Percentiles rank a stretch among this genome's conserved stretches.
These are phyloP conservation scores for Trichacis sp. DNA, from an alignment of 2,888 invertebrate species.

Conservation along the genomic window DNA sequence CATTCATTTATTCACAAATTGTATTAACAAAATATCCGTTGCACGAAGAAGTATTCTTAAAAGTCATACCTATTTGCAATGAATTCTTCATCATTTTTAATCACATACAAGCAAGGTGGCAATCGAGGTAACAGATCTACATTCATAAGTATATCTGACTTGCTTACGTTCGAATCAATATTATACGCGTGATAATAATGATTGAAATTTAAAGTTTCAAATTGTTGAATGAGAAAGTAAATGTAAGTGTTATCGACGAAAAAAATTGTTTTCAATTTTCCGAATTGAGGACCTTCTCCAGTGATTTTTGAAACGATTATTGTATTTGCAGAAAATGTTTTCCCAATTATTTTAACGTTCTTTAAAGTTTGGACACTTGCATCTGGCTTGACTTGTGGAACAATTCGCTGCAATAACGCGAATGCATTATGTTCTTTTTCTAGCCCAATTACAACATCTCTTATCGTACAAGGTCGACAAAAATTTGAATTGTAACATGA, in stretches of 20 bases:
- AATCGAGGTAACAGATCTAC: slow-evolving; percentile 13
- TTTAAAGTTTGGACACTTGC: not conserved
- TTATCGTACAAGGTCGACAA: too few species aligned
- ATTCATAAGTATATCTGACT: slow-evolving; percentile 6
- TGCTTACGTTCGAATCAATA: slow-evolving; percentile 1
- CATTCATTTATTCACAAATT: too few species aligned
- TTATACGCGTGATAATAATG: too few species aligned
- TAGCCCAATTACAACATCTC: too few species aligned
- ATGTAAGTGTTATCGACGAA: slow-evolving; percentile 15
- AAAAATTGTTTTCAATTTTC: too few species aligned
- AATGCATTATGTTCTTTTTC: too few species aligned
- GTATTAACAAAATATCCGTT: too few species aligned
- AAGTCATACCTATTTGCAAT: too few species aligned
- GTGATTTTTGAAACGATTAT: slow-evolving; percentile 23
- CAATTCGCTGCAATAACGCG: slow-evolving; percentile 26
- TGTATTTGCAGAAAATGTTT: slow-evolving; percentile 22
- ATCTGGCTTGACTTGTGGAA: slow-evolving; percentile 7
- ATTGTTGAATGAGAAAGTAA: slow-evolving; percentile 13
- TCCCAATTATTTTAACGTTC: too few species aligned
- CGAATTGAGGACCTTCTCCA: slow-evolving; percentile 25
- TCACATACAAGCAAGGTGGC: slow-evolving; percentile 12
- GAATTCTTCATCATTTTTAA: slow-evolving; percentile 7
- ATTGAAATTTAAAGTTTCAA: slow-evolving; percentile 14
- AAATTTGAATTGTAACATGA: slow-evolving; percentile 16
- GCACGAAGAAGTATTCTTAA: too few species aligned